A percentile compares a stretch with the other conserved stretches of the same genome.
Conservation (phyloP, 2,113 vertebrate genomes). For the Oncorhynchus kisutch region DNA sequence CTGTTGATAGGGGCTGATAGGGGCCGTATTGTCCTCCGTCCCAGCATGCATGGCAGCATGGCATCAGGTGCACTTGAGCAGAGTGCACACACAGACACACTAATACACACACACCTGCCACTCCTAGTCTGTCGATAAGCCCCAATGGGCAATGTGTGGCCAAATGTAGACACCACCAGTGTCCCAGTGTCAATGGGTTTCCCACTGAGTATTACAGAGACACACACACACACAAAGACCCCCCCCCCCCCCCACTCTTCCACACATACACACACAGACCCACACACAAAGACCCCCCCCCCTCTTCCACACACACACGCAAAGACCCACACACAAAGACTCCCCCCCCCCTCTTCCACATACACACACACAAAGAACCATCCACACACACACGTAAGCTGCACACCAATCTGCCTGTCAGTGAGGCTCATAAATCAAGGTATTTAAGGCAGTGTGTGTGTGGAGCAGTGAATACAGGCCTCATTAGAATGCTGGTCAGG, state of each 20-base stretch:
- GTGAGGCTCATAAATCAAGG: slow-evolving; percentile 15
- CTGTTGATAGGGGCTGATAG: neutral
- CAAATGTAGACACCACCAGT: neutral
- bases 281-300: too few species aligned
- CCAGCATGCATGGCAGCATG: too few species aligned
- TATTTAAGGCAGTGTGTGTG: slow-evolving; percentile 24
- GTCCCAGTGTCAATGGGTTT: neutral
- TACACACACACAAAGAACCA: too few species aligned
- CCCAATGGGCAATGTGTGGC: neutral
- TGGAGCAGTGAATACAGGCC: slow-evolving; percentile 10
- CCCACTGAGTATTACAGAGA: neutral
- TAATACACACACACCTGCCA: slow-evolving; percentile 10
- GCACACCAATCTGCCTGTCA: neutral
- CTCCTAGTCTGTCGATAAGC: neutral
- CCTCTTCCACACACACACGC: too few species aligned
- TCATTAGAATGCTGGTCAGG: slow-evolving; percentile 69
- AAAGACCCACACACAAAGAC: too few species aligned
- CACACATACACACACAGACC: too few species aligned
- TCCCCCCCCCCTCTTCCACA: too few species aligned
- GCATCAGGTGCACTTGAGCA: slow-evolving; percentile 13
- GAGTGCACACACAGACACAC: neutral
- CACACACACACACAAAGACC: too few species aligned
- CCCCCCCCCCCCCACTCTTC: too few species aligned
- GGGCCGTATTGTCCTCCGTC: neutral
- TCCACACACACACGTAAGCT: neutral